Conservation (phyloP, 2,888 invertebrate genomes). For the Chrysopilus asiliformis region DNA sequence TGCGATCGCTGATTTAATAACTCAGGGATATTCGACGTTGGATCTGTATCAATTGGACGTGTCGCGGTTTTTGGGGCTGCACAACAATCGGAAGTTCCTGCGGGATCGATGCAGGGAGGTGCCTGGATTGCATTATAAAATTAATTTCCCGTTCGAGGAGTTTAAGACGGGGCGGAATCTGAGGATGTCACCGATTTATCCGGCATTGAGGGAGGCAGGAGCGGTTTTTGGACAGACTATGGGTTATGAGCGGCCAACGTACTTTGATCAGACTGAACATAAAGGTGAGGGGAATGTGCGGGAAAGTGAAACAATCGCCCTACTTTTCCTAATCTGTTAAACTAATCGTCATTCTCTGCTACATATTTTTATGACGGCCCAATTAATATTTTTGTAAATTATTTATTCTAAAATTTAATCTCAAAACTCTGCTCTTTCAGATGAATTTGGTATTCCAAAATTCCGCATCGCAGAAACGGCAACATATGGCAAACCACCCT, state of each 20-base stretch:
- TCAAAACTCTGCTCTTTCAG: too few relatives aligned
- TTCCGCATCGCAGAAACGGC: conserved; percentile 61
- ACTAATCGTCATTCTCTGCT: too few relatives aligned
- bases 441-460: conserved; percentile 29
- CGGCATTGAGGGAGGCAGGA: conserved; percentile 76
- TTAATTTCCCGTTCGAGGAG: conserved; percentile 74
- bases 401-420: too few relatives aligned
- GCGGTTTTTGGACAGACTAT: conserved; percentile 95
- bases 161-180: conserved; percentile 79
- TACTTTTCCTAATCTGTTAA: too few relatives aligned
- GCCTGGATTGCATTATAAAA: conserved; percentile 70
- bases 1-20: conserved; percentile 76
- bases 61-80: conserved; percentile 77
- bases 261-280: conserved; percentile 55
- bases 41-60: conserved; percentile 86
- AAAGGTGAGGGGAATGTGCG: conserved; percentile 26
- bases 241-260: conserved; percentile 93
- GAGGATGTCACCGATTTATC: conserved; percentile 89
- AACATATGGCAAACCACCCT: conserved; percentile 82
- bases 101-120: conserved; percentile 85
- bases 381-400: too few relatives aligned
- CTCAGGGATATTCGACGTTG: conserved; percentile 62
- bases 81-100: conserved; percentile 88
- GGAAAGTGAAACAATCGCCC: background rate
- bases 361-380: too few relatives aligned